Evolutionary conservation across 2,888 invertebrate species (phyloP), one percentile per base, ranked within the genome.

Genomic region (Nemurella pictetii): DNA sequence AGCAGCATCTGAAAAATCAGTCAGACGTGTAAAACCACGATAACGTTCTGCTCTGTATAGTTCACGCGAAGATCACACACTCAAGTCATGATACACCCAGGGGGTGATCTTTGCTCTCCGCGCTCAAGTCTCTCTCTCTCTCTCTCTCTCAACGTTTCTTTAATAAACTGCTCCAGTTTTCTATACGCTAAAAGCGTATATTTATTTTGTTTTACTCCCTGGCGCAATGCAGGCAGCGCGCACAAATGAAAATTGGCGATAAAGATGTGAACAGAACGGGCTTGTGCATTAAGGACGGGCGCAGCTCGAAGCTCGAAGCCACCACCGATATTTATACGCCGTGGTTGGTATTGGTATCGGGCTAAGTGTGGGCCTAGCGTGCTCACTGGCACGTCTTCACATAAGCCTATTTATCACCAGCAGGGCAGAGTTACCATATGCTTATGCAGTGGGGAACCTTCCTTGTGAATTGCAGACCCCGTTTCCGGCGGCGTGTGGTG

Each of bases 301-400:
- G 20, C 55, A 20, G 15, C 55, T 2, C 55, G 1, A 20, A 26
- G 74, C 74, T 20, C 78, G 28, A 25, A 78, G 78, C 28, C 20
- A 28, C 78, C 29, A 20, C 78, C 78, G 29, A 78, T 78, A 78
- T 78, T 78, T 78, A 78, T 78, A 78, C 27, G 78, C 27, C 25
- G 12, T 55, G 78, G 29, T 30, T 78, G 78, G 30, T 78, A 55
- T 55, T 55, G 55, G 29, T 27, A 30, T 27, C 78, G 78, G 3
- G 27, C 27, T 30, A 78, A 78, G 30, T 30, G 78, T 78, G 55
- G 32, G 9, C 3, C 32, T 9, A 32, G 32, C 32, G 26, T 77
- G 77, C 77, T 26, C 28, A 12, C 28, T 78, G 78, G 29, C 29
- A 78, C 78, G 78, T 78, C 28, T 30, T 78, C 78, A 20, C 30